Evolutionary conservation across 2,113 vertebrate genomes (phyloP).

Genomic region (Glaucomys volans): DNA sequence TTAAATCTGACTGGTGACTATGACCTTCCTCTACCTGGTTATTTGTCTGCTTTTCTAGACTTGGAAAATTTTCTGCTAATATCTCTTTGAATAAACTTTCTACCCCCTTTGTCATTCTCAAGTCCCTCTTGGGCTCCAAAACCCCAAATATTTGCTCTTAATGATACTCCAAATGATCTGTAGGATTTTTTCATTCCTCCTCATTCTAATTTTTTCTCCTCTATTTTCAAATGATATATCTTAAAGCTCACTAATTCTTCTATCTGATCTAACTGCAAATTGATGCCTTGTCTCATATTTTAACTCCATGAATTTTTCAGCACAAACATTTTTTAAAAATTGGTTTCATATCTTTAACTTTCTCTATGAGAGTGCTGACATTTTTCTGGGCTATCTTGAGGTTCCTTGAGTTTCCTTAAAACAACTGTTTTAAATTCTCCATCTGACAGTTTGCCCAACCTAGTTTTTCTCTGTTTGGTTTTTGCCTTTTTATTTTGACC

Average conservation of each 20-base stretch:
- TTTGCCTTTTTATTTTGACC: background rate
- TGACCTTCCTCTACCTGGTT: background rate
- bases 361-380: background rate
- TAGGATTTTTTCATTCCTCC: background rate
- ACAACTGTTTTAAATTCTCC: background rate
- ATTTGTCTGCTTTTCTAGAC: background rate
- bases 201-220: background rate
- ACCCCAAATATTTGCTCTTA: background rate
- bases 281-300: background rate
- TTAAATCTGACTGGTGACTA: background rate
- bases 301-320: background rate
- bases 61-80: background rate
- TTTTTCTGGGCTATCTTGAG: background rate
- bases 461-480: too few species aligned
- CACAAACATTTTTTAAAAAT: background rate
- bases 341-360: background rate
- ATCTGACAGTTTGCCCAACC: background rate
- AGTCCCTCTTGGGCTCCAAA: background rate
- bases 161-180: background rate
- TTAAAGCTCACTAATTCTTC: background rate
- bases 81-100: background rate
- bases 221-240: background rate
- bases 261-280: background rate
- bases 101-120: background rate
- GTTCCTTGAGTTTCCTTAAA: background rate